These are phyloP conservation scores for Tarsius wallacei DNA, from an alignment of 2,797 vertebrate genomes.

Conservation along the genomic window DNA sequence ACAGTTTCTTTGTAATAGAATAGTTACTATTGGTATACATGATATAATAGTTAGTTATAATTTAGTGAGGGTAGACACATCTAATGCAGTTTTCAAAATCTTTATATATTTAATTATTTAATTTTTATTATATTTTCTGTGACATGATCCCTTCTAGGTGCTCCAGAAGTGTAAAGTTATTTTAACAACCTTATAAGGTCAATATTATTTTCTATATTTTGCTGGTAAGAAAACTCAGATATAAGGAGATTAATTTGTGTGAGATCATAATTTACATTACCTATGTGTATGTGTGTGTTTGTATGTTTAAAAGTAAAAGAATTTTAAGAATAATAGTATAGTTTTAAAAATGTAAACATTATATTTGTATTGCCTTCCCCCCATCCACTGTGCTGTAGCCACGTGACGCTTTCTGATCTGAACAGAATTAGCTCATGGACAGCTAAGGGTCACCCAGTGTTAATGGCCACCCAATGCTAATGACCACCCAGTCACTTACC, in stretches of 20 bases:
- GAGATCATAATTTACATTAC: not conserved
- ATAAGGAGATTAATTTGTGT: not conserved
- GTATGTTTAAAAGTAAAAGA: conserved; percentile 27
- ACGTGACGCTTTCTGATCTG: not conserved
- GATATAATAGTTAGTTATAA: not conserved
- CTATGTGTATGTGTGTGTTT: not conserved
- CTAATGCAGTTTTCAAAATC: not conserved
- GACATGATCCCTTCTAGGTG: not conserved
- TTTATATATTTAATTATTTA: conserved; percentile 1
- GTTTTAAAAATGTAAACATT: not conserved
- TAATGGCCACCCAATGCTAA: not conserved
- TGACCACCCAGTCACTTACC: not conserved
- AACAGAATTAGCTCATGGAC: not conserved
- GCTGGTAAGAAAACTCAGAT: not conserved
- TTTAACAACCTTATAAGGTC: not conserved
- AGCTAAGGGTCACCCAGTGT: not conserved
- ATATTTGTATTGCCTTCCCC: not conserved
- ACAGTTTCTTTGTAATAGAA: not conserved
- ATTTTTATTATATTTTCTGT: conserved; percentile 7
- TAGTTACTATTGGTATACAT: not conserved
- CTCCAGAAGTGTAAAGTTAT: not conserved
- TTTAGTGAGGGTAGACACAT: not conserved
- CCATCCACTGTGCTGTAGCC: not conserved
- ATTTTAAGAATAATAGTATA: not conserved
- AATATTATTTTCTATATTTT: not conserved